Evolutionary conservation across 2,888 invertebrate genomes (phyloP).

Genomic region (Drosophila pegasa): DNA sequence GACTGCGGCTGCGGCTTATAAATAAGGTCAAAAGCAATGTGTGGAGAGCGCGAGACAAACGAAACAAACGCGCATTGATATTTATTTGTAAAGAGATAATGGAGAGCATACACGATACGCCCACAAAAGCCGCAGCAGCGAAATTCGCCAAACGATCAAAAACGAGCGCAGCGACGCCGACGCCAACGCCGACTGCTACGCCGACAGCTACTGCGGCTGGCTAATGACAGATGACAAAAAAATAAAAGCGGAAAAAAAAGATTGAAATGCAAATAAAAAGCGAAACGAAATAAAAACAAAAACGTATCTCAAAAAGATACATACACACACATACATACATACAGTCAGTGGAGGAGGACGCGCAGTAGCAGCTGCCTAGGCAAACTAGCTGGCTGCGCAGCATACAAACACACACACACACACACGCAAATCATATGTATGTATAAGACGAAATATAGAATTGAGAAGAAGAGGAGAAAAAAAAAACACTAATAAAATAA

Average conservation of each 20-base stretch:
- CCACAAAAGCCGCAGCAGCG: slow-evolving; percentile 67
- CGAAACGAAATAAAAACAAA: slow-evolving; percentile 32
- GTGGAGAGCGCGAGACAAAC: slow-evolving; percentile 31
- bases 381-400: slow-evolving; percentile 58
- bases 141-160: slow-evolving; percentile 72
- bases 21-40: slow-evolving; percentile 70
- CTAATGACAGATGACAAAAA: slow-evolving; percentile 56
- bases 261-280: slow-evolving; percentile 61
- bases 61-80: slow-evolving; percentile 63
- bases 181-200: slow-evolving; percentile 13
- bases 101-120: slow-evolving; percentile 54
- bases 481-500: slow-evolving; percentile 67
- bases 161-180: slow-evolving; percentile 33
- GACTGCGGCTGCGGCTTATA: slow-evolving; percentile 54
- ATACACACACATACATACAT: slow-evolving; percentile 13
- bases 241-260: slow-evolving; percentile 26
- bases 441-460: slow-evolving; percentile 68
- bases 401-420: slow-evolving; percentile 38
- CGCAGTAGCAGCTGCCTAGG: slow-evolving; percentile 42
- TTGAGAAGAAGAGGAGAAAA: slow-evolving; percentile 52
- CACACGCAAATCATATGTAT: slow-evolving; percentile 35
- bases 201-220: slow-evolving; percentile 15
- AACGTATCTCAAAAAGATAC: slow-evolving; percentile 59
- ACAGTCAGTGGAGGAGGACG: slow-evolving; percentile 20
- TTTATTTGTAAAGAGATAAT: slow-evolving; percentile 57